These are phyloP conservation scores for Platycercus adscitus DNA, from an alignment of 2,113 vertebrate genomes.

Conservation along the genomic window DNA sequence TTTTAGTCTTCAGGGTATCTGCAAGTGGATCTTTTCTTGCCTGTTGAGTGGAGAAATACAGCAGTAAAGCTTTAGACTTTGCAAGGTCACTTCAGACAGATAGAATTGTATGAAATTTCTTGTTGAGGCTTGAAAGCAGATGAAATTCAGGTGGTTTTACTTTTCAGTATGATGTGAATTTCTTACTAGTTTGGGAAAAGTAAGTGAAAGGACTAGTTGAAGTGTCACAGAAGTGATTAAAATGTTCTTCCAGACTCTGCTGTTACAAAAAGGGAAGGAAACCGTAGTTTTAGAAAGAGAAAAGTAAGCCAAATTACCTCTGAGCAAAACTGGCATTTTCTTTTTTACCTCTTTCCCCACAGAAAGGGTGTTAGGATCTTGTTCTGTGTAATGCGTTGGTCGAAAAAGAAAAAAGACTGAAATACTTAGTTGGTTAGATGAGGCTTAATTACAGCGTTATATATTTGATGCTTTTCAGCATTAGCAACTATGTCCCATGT, in stretches of 20 bases:
- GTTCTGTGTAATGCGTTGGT: not conserved
- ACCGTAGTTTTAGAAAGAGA: not conserved
- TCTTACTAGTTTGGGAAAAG: not conserved
- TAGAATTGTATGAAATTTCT: not conserved
- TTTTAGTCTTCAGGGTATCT: not conserved
- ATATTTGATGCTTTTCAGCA: not conserved
- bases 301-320: not conserved
- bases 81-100: not conserved
- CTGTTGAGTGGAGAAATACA: not conserved
- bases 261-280: not conserved
- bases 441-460: not conserved
- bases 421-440: not conserved
- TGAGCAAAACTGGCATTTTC: not conserved
- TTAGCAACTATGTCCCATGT: not conserved
- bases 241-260: not conserved
- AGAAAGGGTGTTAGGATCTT: not conserved
- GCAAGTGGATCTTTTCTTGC: not conserved
- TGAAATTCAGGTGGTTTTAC: not conserved
- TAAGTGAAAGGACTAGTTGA: not conserved
- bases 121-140: slow-evolving; percentile 10
- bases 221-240: not conserved
- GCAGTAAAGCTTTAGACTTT: not conserved
- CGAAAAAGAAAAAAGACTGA: not conserved
- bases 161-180: not conserved
- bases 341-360: not conserved